Evolutionary conservation across 2,888 invertebrate species (phyloP).

Genomic region (Gasteruption jaculator): DNA sequence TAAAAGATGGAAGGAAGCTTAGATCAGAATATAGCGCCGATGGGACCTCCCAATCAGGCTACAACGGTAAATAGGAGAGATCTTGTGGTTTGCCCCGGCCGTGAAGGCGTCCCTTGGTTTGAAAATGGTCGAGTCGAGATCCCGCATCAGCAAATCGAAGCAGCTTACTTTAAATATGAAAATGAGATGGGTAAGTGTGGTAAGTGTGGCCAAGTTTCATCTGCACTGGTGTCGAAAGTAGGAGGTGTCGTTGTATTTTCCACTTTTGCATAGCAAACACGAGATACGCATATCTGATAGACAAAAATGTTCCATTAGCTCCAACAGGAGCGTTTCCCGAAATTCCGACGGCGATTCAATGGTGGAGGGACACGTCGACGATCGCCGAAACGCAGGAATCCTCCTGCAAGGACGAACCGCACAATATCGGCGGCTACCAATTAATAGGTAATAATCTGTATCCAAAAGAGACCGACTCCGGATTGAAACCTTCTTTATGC

Average conservation of each 20-base stretch:
- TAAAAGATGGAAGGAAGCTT: constrained; percentile 8
- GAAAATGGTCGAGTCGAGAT: constrained; percentile 2
- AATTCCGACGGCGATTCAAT: constrained; percentile 5
- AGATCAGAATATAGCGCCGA: constrained; percentile 9
- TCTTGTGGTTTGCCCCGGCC: too few relatives aligned
- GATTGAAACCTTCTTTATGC: too few relatives aligned
- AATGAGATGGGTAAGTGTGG: constrained; percentile 9
- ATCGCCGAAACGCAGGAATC: constrained; percentile 1
- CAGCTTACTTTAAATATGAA: constrained; percentile 14
- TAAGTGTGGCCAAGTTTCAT: too few relatives aligned
- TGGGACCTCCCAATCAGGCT: constrained; percentile 4
- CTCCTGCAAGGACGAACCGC: too few relatives aligned
- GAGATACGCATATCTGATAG: not conserved
- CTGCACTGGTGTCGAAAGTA: too few relatives aligned
- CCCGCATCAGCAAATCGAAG: constrained; percentile 2
- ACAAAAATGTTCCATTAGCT: too few relatives aligned
- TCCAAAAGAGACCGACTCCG: too few relatives aligned
- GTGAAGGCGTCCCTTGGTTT: constrained; percentile 9
- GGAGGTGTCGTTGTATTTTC: too few relatives aligned
- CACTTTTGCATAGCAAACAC: not conserved
- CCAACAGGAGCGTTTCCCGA: constrained; percentile 1
- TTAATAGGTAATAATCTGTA: constrained; percentile 15
- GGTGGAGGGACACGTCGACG: constrained; percentile 13
- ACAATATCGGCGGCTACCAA: constrained; percentile 1
- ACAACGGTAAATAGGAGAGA: constrained; percentile 5